Evolutionary conservation across 2,888 invertebrate genomes (phyloP).

Genomic region (Lobophora halterata): DNA sequence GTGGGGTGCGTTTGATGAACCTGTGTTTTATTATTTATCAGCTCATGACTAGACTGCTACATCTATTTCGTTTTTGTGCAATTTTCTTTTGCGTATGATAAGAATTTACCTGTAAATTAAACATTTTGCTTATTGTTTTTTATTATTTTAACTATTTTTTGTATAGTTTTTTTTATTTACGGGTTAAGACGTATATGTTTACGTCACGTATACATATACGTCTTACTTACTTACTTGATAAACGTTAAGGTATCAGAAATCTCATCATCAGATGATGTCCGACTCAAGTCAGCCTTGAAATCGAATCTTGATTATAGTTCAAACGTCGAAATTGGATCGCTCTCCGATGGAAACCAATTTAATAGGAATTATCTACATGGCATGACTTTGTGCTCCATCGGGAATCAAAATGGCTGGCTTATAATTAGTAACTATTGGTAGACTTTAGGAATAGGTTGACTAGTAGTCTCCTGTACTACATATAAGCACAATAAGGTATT

Average conservation of each 20-base stretch:
- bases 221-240: too few species aligned
- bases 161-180: too few species aligned
- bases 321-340: conserved; percentile 13
- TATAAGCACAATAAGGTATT: too few species aligned
- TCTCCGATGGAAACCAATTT: conserved; percentile 13
- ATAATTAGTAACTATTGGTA: conserved; percentile 2
- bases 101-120: too few species aligned
- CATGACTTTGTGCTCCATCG: conserved; percentile 6
- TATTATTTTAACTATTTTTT: too few species aligned
- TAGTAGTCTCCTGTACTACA: too few species aligned
- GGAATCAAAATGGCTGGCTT: background rate
- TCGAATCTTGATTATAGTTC: conserved; percentile 15
- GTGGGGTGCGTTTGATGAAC: conserved; percentile 27
- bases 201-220: too few species aligned
- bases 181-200: too few species aligned
- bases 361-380: conserved; percentile 11
- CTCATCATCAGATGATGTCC: conserved; percentile 11
- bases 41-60: conserved; percentile 11
- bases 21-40: conserved; percentile 28
- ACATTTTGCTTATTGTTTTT: too few species aligned
- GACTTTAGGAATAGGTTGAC: too few species aligned
- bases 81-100: too few species aligned
- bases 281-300: conserved; percentile 13
- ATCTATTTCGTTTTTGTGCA: conserved; percentile 20
- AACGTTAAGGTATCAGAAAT: conserved; percentile 7